A percentile compares a stretch with the other conserved stretches of the same genome.
Evolutionary conservation across 2,797 vertebrate genomes (phyloP).

Genomic region (Sebastes vulpes): DNA sequence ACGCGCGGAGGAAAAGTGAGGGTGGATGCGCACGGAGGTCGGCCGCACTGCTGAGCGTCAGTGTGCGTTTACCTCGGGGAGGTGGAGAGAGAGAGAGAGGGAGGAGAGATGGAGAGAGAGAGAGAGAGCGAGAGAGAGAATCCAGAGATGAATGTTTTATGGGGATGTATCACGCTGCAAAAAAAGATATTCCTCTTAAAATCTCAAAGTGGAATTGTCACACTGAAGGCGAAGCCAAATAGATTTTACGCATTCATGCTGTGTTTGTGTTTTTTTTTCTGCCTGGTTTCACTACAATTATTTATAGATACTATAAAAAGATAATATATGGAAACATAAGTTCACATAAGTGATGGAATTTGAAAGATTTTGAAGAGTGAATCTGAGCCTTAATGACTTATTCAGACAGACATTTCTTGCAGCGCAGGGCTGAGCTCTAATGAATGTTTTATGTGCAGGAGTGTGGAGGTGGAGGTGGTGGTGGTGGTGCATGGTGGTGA

Average conservation of each 20-base stretch:
- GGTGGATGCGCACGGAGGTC: conserved; percentile 63
- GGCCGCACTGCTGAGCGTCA: conserved; percentile 71
- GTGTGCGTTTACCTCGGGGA: conserved; percentile 65
- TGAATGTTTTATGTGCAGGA: conserved; percentile 93
- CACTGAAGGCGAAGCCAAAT: not conserved
- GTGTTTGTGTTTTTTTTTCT: not conserved
- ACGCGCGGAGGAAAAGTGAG: conserved; percentile 48
- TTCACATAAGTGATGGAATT: conserved; percentile 7
- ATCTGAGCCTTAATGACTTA: conserved; percentile 37
- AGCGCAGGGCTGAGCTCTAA: conserved; percentile 85
- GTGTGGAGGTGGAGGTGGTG: not conserved
- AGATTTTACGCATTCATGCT: not conserved
- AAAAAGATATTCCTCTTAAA: conserved; percentile 11
- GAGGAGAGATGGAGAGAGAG: conserved; percentile 48
- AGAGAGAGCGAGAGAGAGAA: conserved; percentile 53
- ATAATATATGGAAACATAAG: not conserved
- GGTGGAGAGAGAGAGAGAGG: conserved; percentile 61
- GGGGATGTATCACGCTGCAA: conserved; percentile 76
- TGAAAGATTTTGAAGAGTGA: not conserved
- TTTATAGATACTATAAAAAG: conserved; percentile 3
- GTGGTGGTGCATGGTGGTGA: not conserved
- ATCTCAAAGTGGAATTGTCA: conserved; percentile 11
- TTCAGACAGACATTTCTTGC: conserved; percentile 63
- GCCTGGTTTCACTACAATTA: not conserved
- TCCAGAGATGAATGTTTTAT: conserved; percentile 86